Evolutionary conservation across 2,113 vertebrate species (phyloP).

Genomic region (Bolborhynchus lineola): DNA sequence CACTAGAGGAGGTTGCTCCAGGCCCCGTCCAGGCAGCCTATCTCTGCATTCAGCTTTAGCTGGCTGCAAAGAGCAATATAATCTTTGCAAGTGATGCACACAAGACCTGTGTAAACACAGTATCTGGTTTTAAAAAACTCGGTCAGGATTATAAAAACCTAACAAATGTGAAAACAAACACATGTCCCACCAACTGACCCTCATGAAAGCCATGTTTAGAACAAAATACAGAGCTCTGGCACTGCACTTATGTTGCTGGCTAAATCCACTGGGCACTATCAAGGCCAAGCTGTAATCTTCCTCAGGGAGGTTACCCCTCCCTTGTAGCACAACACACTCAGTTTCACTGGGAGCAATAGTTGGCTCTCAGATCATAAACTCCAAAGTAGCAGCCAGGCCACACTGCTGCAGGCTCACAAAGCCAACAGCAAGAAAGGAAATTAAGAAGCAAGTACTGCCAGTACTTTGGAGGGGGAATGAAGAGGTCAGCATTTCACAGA

Average conservation of each 20-base stretch:
- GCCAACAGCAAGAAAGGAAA: not conserved
- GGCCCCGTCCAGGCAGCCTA: not conserved
- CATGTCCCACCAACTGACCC: not conserved
- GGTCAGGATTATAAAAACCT: not conserved
- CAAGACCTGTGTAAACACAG: not conserved
- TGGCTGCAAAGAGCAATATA: not conserved
- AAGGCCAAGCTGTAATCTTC: not conserved
- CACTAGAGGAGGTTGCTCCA: not conserved
- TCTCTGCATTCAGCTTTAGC: not conserved
- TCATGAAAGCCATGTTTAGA: accelerated
- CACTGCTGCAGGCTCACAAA: not conserved
- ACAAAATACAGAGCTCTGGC: not conserved
- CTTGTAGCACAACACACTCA: not conserved
- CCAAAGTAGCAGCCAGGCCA: not conserved
- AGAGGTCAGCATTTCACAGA: not conserved
- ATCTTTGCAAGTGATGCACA: not conserved
- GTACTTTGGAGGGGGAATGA: not conserved
- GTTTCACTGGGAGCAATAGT: not conserved
- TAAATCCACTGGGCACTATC: not conserved
- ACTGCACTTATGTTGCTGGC: not conserved
- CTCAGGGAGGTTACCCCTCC: not conserved
- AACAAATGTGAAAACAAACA: not conserved
- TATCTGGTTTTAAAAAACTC: not conserved
- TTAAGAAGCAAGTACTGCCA: not conserved
- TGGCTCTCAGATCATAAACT: not conserved